Base-by-base conservation (phyloP, 2,113 vertebrate genomes). In the Cacatua alba region DNA sequence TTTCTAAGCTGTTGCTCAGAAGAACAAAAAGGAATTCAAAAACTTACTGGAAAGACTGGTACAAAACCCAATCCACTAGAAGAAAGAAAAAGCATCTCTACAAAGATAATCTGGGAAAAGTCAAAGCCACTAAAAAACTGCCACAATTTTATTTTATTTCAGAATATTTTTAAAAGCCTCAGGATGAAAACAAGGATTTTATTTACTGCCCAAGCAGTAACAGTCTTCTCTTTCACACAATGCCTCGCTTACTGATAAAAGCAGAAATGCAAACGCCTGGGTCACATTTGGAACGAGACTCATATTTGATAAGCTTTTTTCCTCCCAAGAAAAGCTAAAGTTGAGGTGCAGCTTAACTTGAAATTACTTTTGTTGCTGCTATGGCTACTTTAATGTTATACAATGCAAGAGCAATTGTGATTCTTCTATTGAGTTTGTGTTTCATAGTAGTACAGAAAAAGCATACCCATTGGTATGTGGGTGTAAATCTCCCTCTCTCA, bases 381-480 rank as follows among this genome's bases (percentile, higher is more conserved):
- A 26, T 55, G 64, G 69, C 43, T 65, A 64, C 88, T 71, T 79
- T 31, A 89, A 81, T 2, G 23, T 76, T 88, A 93, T 39, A 52
- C 31, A 74, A 92, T 29, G 64, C 46, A 89, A 92, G 24, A 89
- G 49, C 37, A 81, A 91, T 65, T 76, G 74, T 1, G 14, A 65
- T 62, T 91, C 41, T 92, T 94, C 57, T 16, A 53, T 24, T 28
- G 17, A 92, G 53, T 49, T n/a, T 74, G 62, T 35, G 92, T 84
- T 82, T 72, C 77, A 82, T 52, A 84, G 83, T 39, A 86, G 83
- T 21, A 80, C 79, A 86, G 93, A 94, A 93, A 91, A 94, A 85
- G 59, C 18, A 28, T 35, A 71, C 44, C 62, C 16, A 5, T 57
- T 92, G 92, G 76, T 69, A 52, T 12, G 91, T 86, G 65, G 94